Evolutionary conservation across 2,797 vertebrate species (phyloP), one percentile per base, ranked within the genome.

Genomic region (Coranthus polyacanthus): DNA sequence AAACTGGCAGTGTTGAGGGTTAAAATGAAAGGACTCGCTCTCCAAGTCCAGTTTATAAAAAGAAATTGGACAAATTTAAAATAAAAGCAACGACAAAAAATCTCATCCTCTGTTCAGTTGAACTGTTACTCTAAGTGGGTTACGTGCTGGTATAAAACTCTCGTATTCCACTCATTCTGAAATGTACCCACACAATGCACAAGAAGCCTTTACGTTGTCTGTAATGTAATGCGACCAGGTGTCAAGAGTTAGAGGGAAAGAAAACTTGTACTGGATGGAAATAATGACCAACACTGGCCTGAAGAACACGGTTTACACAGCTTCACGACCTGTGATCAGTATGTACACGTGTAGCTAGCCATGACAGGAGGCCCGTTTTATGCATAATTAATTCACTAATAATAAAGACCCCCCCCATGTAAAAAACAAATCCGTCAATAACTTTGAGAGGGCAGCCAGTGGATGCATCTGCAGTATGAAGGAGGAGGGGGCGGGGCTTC

Each of bases 1-100:
- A 52, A 24, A 60, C 41, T 12, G 70, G 68, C 62, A 45, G 73
- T 74, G 45, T 37, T 5, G 9, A 12, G 45, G 39, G 8, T 36
- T 45, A 34, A 41, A 69, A 69, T 24, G 0, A 58, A 68, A 62
- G 6, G 24, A 59, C 38, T 32, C 29, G 13, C 34, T 47, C 12
- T 34, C 39, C 43, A 11, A 24, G 34, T 52, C 45, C 37, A 13
- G n/a, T 13, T 68, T 21, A 60, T 6, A 26, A 51, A 36, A 60
- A 53, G 6, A 5, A 54, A 58, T 22, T 0, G 0, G 9, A 63
- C 1, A 20, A 24, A 37, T 12, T 2, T 32, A 20, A 16, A 16
- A 29, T 58, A 37, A 8, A 26, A 18, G 10, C n/a, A n/a, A n/a
- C n/a, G n/a, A n/a, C n/a, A n/a, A n/a, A n/a, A n/a, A n/a, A n/a